Conservation (phyloP, 64 coral and sea anemone genomes). For the Stichodactyla mertensii region DNA sequence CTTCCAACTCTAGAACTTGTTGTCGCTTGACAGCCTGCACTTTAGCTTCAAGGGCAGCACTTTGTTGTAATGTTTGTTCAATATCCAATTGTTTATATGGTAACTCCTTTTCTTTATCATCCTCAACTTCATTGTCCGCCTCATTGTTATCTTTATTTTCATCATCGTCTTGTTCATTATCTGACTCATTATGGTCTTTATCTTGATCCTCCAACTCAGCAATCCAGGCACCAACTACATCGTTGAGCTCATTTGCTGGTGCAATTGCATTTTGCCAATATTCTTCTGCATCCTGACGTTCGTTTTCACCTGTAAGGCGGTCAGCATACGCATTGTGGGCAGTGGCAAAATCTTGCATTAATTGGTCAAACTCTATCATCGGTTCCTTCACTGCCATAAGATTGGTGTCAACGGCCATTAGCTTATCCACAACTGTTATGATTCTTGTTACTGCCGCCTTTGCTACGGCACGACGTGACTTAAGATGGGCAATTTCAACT, state of each 20-base stretch:
- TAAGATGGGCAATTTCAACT: constrained; percentile 38
- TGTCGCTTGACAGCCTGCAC: constrained; percentile 35
- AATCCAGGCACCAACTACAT: constrained; percentile 10
- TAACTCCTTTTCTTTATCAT: too few species aligned
- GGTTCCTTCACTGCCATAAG: constrained; percentile 23
- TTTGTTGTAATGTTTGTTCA: constrained; percentile 35
- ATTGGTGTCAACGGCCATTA: constrained; percentile 32
- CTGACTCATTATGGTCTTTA: not conserved
- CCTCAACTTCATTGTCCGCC: too few species aligned
- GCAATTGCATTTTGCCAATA: constrained; percentile 35
- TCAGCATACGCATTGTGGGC: constrained; percentile 29
- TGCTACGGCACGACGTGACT: constrained; percentile 32
- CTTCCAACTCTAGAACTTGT: constrained; percentile 24
- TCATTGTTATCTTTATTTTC: constrained; percentile 13
- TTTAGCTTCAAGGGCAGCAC: constrained; percentile 33
- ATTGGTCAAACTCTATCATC: constrained; percentile 23
- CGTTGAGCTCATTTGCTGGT: constrained; percentile 36
- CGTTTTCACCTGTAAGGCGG: constrained; percentile 23
- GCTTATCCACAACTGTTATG: constrained; percentile 32
- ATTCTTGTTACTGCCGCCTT: constrained; percentile 40
- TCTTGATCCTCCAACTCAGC: constrained; percentile 2
- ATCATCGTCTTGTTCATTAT: constrained; percentile 19
- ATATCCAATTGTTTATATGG: too few species aligned
- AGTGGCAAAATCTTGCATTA: constrained; percentile 17
- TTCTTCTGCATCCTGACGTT: constrained; percentile 31